These are phyloP conservation scores for Peromyscus californicus DNA, from an alignment of 2,113 vertebrate species.

Conservation along the genomic window DNA sequence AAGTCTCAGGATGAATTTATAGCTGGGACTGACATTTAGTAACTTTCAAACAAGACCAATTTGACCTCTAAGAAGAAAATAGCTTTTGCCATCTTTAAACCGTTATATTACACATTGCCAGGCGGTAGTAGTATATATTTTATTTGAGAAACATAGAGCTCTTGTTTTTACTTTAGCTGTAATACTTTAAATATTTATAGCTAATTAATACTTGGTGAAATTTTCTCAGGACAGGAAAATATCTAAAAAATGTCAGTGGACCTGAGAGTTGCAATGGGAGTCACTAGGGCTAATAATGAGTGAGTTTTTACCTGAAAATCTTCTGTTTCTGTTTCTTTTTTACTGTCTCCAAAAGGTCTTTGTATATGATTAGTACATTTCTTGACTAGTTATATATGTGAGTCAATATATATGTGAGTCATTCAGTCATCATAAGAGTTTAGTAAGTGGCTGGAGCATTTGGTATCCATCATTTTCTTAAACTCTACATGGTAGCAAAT, in stretches of 20 bases:
- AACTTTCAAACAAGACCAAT: constrained; percentile 71
- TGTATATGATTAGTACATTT: not conserved
- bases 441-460: constrained; percentile 44
- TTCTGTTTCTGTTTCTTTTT: constrained; percentile 14
- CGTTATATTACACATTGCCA: constrained; percentile 26
- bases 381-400: not conserved
- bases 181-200: constrained; percentile 3
- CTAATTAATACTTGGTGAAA: not conserved
- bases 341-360: not conserved
- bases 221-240: not conserved
- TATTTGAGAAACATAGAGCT: not conserved
- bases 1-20: constrained; percentile 78
- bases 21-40: constrained; percentile 68
- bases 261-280: not conserved
- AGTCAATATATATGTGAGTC: not conserved
- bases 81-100: constrained; percentile 44
- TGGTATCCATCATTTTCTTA: constrained; percentile 37
- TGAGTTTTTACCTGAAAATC: constrained; percentile 28
- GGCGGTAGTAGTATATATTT: constrained; percentile 39
- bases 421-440: not conserved
- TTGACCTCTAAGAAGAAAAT: constrained; percentile 65
- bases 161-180: not conserved
- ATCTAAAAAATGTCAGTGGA: not conserved
- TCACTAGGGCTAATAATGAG: not conserved
- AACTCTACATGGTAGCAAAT: not conserved